Percentiles rank a stretch among this genome's conserved stretches.
Evolutionary conservation across 2,797 vertebrate genomes (phyloP).

Genomic region (Megaceryle alcyon): DNA sequence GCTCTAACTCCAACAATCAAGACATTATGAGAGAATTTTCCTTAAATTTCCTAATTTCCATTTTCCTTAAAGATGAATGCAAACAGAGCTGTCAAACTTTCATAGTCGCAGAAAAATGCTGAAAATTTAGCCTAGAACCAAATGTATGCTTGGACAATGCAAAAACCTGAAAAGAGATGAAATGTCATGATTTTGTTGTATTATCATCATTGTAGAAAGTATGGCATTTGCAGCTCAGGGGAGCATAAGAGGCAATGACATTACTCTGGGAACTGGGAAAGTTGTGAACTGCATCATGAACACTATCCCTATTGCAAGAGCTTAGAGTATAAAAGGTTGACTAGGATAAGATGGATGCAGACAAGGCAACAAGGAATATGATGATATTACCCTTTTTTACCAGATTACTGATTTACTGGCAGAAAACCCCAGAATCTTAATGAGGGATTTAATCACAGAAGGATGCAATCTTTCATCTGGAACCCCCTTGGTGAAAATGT

Average conservation of each 20-base stretch:
- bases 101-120: accelerated
- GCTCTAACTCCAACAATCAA: not conserved
- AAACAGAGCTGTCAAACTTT: not conserved
- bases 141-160: not conserved
- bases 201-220: not conserved
- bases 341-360: not conserved
- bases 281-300: not conserved
- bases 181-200: not conserved
- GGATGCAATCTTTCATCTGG: constrained; percentile 42
- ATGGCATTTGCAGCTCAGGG: not conserved
- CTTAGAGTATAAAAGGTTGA: not conserved
- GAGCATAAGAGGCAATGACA: not conserved
- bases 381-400: not conserved
- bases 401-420: constrained; percentile 49
- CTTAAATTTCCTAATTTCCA: not conserved
- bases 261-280: not conserved
- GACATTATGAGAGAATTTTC: not conserved
- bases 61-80: not conserved
- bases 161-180: not conserved
- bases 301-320: not conserved
- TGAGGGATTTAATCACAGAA: constrained; percentile 48
- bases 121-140: not conserved
- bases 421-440: constrained; percentile 49
- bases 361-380: constrained; percentile 7
- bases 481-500: not conserved